Conservation (phyloP, 2,797 vertebrate genomes). For the Neoniphon sammara region DNA sequence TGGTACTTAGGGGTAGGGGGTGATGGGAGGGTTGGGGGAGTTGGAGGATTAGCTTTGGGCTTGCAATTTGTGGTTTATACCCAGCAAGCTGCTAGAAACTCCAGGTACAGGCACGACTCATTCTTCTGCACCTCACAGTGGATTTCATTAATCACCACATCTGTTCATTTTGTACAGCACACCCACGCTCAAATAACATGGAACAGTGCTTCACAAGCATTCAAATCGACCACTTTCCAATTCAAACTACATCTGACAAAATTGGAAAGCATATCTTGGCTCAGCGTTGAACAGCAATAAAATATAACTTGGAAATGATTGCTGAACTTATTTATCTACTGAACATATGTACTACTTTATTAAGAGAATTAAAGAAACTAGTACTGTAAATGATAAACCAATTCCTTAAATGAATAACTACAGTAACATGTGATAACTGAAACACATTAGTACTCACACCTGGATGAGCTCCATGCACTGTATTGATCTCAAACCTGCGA, state of each 20-base stretch:
- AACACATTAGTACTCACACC: not conserved
- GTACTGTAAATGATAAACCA: constrained; percentile 1
- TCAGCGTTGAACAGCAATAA: constrained; percentile 32
- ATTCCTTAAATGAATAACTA: not conserved
- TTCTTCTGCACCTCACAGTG: constrained; percentile 36
- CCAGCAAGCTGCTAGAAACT: constrained; percentile 39
- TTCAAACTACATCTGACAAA: constrained; percentile 26
- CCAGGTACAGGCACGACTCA: constrained; percentile 47
- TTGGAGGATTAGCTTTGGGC: constrained; percentile 26
- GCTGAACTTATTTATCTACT: constrained; percentile 33
- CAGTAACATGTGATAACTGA: not conserved
- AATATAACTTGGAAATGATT: constrained; percentile 32
- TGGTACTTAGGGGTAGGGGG: constrained; percentile 23
- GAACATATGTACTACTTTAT: constrained; percentile 27
- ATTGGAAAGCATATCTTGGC: constrained; percentile 34
- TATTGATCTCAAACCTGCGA: not conserved
- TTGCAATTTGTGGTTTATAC: constrained; percentile 43
- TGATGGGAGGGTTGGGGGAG: constrained; percentile 1
- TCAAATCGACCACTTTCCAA: constrained; percentile 37
- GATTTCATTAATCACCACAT: constrained; percentile 67
- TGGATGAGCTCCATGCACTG: not conserved
- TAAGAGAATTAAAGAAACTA: not conserved
- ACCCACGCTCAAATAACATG: constrained; percentile 40
- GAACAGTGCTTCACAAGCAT: constrained; percentile 14
- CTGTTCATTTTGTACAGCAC: constrained; percentile 43